Evolutionary conservation across 2,113 vertebrate genomes (phyloP).

Genomic region (Macrotis lagotis): DNA sequence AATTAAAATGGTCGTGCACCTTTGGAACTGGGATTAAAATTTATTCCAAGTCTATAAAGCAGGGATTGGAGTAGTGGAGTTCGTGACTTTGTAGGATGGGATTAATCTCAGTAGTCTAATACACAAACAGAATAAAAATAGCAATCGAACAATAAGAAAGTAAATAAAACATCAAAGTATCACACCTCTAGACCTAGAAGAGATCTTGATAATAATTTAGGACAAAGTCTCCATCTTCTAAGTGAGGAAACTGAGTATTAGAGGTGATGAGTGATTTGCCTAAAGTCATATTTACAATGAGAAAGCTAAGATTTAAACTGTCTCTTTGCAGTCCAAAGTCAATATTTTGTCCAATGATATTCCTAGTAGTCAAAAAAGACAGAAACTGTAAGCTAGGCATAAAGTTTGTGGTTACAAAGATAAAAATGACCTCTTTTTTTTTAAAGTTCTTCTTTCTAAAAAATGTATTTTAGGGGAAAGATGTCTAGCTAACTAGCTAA

Average conservation of each 20-base stretch:
- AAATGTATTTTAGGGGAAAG: not conserved
- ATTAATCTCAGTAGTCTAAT: not conserved
- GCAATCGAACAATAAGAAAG: not conserved
- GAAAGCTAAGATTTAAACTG: not conserved
- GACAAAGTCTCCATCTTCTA: not conserved
- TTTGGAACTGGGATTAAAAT: not conserved
- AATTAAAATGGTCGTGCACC: not conserved
- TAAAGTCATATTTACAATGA: not conserved
- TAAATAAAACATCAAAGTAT: not conserved
- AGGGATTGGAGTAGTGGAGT: not conserved
- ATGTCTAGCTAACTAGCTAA: not conserved
- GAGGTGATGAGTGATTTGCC: not conserved
- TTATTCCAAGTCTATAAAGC: not conserved
- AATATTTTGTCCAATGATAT: not conserved
- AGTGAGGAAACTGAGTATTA: not conserved
- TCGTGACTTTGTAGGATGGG: conserved; percentile 1
- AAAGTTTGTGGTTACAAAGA: not conserved
- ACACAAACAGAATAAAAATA: not conserved
- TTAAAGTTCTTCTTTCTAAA: conserved; percentile 3
- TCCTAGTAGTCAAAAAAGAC: not conserved
- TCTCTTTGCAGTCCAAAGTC: not conserved
- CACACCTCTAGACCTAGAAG: not conserved
- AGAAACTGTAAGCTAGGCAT: not conserved
- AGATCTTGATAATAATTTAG: not conserved
- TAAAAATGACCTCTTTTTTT: conserved; percentile 10